A percentile compares a stretch with the other conserved stretches of the same genome.
Evolutionary conservation across 2,113 vertebrate species (phyloP).

Genomic region (Gallinago undulata): DNA sequence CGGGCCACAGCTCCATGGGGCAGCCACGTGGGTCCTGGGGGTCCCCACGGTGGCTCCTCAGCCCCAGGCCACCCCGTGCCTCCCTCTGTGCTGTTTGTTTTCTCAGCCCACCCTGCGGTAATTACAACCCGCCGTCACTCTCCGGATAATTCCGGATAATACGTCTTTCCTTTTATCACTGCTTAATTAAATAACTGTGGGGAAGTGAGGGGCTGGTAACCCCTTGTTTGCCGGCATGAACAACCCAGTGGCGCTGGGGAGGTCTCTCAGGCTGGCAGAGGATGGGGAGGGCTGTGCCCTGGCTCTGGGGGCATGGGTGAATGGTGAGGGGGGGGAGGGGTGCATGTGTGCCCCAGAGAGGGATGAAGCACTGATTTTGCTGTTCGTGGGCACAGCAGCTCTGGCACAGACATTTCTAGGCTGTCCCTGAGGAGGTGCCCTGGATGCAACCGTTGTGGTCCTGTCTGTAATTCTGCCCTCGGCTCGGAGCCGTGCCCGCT

Average conservation of each 20-base stretch:
- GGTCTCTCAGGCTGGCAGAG: not conserved
- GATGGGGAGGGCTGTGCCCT: not conserved
- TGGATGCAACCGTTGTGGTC: fast-evolving
- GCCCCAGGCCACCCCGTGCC: fast-evolving
- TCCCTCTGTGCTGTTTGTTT: not conserved
- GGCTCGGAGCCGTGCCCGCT: fast-evolving
- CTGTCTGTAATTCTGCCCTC: fast-evolving
- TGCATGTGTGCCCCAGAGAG: not conserved
- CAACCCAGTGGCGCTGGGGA: not conserved
- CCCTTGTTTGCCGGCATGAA: not conserved
- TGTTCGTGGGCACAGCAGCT: not conserved
- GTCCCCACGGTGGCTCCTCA: not conserved
- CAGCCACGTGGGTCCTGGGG: fast-evolving
- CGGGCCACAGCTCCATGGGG: not conserved
- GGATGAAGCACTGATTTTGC: not conserved
- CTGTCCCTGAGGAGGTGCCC: not conserved
- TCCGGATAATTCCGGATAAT: not conserved
- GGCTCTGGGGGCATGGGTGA: fast-evolving
- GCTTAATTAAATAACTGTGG: conserved; percentile 45
- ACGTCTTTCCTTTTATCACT: not conserved
- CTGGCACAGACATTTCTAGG: not conserved
- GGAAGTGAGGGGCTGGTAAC: conserved; percentile 15
- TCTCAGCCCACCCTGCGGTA: not conserved
- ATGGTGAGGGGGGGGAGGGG: fast-evolving
- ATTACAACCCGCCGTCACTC: not conserved